phyloP scores from a whole-genome alignment of 2,113 vertebrate species.

The Microtus pennsylvanicus region DNA sequence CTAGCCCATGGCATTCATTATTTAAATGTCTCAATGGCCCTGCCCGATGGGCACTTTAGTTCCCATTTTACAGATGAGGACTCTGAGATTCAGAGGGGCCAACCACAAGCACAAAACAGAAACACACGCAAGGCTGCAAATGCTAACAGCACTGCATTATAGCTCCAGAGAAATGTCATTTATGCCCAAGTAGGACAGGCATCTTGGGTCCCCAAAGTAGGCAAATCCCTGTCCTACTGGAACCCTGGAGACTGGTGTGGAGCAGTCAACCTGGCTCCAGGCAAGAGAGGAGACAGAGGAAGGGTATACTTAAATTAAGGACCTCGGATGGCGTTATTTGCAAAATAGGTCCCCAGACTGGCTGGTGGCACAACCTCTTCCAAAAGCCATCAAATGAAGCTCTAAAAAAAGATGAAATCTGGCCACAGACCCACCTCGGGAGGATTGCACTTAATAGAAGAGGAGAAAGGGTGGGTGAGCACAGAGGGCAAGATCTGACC shows the following conservation, averaged over 20 bases:
- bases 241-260: not conserved
- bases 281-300: not conserved
- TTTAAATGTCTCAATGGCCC: conserved; percentile 27
- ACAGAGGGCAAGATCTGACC: not conserved
- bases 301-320: not conserved
- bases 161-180: conserved; percentile 7
- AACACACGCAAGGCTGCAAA: not conserved
- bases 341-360: not conserved
- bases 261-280: not conserved
- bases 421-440: not conserved
- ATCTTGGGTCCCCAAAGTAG: not conserved
- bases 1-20: not conserved
- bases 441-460: not conserved
- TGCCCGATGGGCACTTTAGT: not conserved
- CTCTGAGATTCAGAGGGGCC: not conserved
- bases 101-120: not conserved
- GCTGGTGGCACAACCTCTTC: not conserved
- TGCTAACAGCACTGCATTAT: not conserved
- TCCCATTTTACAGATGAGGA: conserved; percentile 43
- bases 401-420: not conserved
- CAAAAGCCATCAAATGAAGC: not conserved
- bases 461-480: not conserved
- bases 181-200: not conserved
- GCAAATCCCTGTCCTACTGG: not conserved
- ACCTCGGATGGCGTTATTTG: not conserved